phyloP scores from a whole-genome alignment of 2,797 vertebrate genomes.

The Anolis apletophallus region DNA sequence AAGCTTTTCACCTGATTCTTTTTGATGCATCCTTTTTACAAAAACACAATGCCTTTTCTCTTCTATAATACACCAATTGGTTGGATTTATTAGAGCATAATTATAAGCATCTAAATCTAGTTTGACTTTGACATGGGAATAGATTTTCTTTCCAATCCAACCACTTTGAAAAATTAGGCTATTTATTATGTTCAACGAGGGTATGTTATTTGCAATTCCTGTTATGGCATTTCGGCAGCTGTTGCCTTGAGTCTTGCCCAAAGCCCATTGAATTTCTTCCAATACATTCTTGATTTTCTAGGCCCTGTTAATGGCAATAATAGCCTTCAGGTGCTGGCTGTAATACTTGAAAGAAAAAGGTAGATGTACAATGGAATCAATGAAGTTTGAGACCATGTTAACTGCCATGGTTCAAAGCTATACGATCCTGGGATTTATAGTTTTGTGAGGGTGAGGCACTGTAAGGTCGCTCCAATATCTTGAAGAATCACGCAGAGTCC shows the following conservation, averaged over 20 bases:
- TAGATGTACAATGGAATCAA: not conserved
- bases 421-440: too few species aligned
- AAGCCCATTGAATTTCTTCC: not conserved
- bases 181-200: slow-evolving; percentile 24
- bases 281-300: not conserved
- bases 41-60: slow-evolving; percentile 39
- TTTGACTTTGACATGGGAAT: slow-evolving; percentile 34
- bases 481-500: too few species aligned
- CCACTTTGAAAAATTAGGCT: not conserved
- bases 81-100: slow-evolving; percentile 55
- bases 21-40: slow-evolving; percentile 42
- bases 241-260: slow-evolving; percentile 1
- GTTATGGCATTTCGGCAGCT: slow-evolving; percentile 9
- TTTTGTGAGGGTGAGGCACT: too few species aligned
- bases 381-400: too few species aligned
- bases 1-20: slow-evolving; percentile 46
- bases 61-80: slow-evolving; percentile 56
- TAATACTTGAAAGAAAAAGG: not conserved
- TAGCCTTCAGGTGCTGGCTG: not conserved
- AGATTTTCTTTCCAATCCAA: slow-evolving; percentile 31
- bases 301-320: not conserved
- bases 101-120: slow-evolving; percentile 39
- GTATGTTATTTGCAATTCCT: slow-evolving; percentile 24
- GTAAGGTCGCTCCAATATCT: too few species aligned
- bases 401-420: too few species aligned